Evolutionary conservation across 2,888 invertebrate genomes (phyloP).

Genomic region (Amorpha juglandis): DNA sequence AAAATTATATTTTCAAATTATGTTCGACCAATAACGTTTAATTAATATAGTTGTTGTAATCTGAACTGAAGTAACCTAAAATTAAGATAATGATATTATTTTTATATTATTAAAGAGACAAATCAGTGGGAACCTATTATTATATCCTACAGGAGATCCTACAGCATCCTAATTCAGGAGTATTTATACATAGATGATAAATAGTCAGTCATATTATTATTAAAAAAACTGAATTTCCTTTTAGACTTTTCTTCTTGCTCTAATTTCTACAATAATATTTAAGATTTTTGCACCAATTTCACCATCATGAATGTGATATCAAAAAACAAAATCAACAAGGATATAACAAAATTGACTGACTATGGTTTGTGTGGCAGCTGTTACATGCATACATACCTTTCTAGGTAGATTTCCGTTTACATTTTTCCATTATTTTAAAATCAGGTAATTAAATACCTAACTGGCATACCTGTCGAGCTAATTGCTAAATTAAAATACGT

Average conservation of each 20-base stretch:
- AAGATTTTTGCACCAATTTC: slow-evolving; percentile 73
- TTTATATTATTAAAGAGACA: too few species aligned
- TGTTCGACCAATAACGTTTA: too few species aligned
- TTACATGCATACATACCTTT: slow-evolving; percentile 77
- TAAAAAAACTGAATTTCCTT: background rate
- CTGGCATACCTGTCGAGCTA: background rate
- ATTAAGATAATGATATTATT: too few species aligned
- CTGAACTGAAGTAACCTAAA: too few species aligned
- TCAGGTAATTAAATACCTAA: slow-evolving; percentile 25
- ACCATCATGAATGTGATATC: slow-evolving; percentile 51
- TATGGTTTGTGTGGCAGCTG: slow-evolving; percentile 80
- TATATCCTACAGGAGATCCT: too few species aligned
- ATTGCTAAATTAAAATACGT: slow-evolving; percentile 27
- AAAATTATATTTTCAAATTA: too few species aligned
- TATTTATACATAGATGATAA: background rate
- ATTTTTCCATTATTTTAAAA: slow-evolving; percentile 11
- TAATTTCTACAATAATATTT: slow-evolving; percentile 41
- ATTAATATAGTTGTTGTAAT: too few species aligned
- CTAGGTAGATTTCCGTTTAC: slow-evolving; percentile 76
- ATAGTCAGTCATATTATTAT: background rate
- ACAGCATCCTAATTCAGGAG: too few species aligned
- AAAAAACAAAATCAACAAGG: slow-evolving; percentile 42
- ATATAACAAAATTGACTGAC: slow-evolving; percentile 55
- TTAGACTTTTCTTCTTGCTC: background rate
- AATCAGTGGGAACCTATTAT: too few species aligned